phyloP scores from a whole-genome alignment of 2,888 invertebrate genomes.

The Nemoura dubitans region DNA sequence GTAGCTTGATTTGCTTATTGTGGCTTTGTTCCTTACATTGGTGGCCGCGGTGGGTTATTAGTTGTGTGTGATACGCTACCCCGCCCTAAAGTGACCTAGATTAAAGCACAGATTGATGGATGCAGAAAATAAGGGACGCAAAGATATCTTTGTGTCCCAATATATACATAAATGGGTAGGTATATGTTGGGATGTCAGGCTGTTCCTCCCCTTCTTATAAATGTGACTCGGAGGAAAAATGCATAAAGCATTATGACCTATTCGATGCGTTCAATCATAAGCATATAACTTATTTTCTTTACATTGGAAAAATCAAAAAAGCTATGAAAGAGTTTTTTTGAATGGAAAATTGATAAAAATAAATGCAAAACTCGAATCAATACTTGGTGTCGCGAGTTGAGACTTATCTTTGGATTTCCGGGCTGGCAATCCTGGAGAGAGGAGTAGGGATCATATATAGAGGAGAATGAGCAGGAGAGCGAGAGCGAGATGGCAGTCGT shows the following conservation, averaged over 20 bases:
- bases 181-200: not conserved
- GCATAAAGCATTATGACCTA: slow-evolving; percentile 12
- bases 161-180: too few relatives aligned
- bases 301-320: slow-evolving; percentile 38
- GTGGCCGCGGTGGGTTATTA: not conserved
- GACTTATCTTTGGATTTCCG: slow-evolving; percentile 50
- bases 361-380: slow-evolving; percentile 48
- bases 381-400: slow-evolving; percentile 44
- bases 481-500: slow-evolving; percentile 26
- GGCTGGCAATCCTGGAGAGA: slow-evolving; percentile 43
- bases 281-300: slow-evolving; percentile 33
- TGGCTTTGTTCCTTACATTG: not conserved
- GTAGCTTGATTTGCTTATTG: not conserved
- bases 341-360: slow-evolving; percentile 37
- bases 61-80: not conserved
- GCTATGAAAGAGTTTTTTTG: slow-evolving; percentile 17
- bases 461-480: not conserved
- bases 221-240: not conserved
- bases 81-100: not conserved
- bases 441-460: not conserved
- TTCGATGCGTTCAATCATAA: slow-evolving; percentile 27
- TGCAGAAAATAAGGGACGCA: not conserved
- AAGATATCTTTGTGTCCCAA: not conserved
- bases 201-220: not conserved
- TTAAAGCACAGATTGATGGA: not conserved